These are phyloP conservation scores for Hestina assimilis DNA, from an alignment of 1,140 invertebrate species.

Conservation along the genomic window DNA sequence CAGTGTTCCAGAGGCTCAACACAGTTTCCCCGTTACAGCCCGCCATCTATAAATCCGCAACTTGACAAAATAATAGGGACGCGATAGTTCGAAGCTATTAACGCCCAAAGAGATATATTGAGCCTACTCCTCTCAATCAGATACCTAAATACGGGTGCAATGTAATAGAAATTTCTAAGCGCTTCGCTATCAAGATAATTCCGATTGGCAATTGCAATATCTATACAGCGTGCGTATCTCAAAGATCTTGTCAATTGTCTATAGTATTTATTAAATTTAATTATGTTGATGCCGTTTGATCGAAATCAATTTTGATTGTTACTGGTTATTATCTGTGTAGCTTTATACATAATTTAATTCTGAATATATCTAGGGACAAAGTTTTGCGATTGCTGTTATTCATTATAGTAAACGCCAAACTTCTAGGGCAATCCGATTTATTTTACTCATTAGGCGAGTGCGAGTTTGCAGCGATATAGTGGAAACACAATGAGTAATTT, in stretches of 20 bases:
- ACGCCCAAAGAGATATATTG: conserved; percentile 73
- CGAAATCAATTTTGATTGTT: conserved; percentile 8
- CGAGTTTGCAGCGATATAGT: too few relatives aligned
- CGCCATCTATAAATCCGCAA: conserved; percentile 66
- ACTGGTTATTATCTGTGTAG: neutral
- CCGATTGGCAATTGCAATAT: conserved; percentile 27
- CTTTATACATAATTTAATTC: neutral
- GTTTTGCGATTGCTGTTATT: too few relatives aligned
- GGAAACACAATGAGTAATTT: too few relatives aligned
- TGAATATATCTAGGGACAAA: too few relatives aligned
- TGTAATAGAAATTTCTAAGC: conserved; percentile 59
- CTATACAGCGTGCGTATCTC: conserved; percentile 6
- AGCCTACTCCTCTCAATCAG: conserved; percentile 66
- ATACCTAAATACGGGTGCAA: conserved; percentile 65
- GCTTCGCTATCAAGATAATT: conserved; percentile 41
- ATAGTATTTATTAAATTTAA: conserved; percentile 11
- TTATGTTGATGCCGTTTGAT: conserved; percentile 8
- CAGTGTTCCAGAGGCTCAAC: conserved; percentile 47
- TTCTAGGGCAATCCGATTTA: too few relatives aligned
- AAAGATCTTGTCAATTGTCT: conserved; percentile 14
- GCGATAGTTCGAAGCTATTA: conserved; percentile 69
- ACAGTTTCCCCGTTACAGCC: conserved; percentile 57
- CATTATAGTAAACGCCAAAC: too few relatives aligned
- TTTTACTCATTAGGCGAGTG: too few relatives aligned
- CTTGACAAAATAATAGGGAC: conserved; percentile 76